Evolutionary conservation across 2,113 vertebrate species (phyloP), one percentile per base, ranked within the genome.

Genomic region (Drymodes brunneopygia): DNA sequence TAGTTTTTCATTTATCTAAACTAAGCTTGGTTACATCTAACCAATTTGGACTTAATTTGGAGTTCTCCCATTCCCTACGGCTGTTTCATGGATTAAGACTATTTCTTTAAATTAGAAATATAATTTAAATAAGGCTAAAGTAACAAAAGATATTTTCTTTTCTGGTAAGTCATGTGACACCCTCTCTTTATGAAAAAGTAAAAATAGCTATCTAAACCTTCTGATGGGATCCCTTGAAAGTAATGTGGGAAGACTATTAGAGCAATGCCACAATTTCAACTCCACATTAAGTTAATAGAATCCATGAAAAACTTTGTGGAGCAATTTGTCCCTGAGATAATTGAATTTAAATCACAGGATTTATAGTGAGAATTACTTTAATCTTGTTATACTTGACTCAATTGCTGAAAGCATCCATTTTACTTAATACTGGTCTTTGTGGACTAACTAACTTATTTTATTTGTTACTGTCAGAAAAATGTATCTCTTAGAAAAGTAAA

Each of bases 331-430:
- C 56, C 60, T 29, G 58, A 77, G 64, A 67, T 81, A 92, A 92
- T 2, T 74, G 29, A 94, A 92, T 84, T 92, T 86, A 84, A 91
- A 88, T 88, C 70, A 75, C 44, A 74, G 67, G 54, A 94, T 83
- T 94, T 91, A 71, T 48, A 74, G 60, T 56, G 88, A 71, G 31
- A 78, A 94, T 89, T 86, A 83, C 48, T 94, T 92, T 84, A 91
- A 94, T 84, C 86, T 79, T 62, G 10, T 86, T 94, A 67, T 67
- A 81, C 69, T 92, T 86, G 28, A 67, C n/a, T 84, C 60, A 75
- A 21, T 92, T 93, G 89, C 65, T 74, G 36, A 74, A 92, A 91
- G 69, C 42, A 86, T 94, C 29, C 0, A 0, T 88, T 97, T 94
- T 86, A 56, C 60, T 94, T 92, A 67, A 78, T 74, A 61, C 8